Percentiles rank a stretch among this genome's conserved stretches.
Evolutionary conservation across 2,888 invertebrate species (phyloP).

Genomic region (Nezara viridula): DNA sequence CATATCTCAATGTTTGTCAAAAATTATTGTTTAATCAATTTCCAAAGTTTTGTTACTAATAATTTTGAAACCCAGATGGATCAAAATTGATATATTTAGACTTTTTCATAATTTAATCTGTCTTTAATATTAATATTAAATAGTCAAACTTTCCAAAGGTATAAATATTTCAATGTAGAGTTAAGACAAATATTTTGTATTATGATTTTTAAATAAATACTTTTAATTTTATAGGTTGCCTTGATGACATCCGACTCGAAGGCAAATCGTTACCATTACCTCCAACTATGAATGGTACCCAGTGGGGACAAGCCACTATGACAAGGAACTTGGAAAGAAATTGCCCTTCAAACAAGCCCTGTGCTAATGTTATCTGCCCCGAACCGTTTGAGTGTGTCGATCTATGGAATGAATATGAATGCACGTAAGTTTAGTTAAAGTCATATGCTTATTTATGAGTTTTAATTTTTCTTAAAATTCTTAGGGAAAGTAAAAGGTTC

Average conservation of each 20-base stretch:
- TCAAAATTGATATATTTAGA: too few relatives aligned
- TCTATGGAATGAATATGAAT: constrained; percentile 98
- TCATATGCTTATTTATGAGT: not conserved
- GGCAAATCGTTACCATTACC: constrained; percentile 95
- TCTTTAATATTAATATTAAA: not conserved
- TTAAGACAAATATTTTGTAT: not conserved
- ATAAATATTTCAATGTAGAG: not conserved
- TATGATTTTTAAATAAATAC: not conserved
- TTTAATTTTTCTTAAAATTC: not conserved
- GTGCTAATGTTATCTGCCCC: constrained; percentile 93
- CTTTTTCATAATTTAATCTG: not conserved
- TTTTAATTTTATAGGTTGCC: constrained; percentile 75
- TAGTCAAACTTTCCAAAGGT: not conserved
- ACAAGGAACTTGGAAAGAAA: constrained; percentile 90
- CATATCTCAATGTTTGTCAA: too few relatives aligned
- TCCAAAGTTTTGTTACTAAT: too few relatives aligned
- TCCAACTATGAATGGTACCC: constrained; percentile 94
- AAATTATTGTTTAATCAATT: too few relatives aligned
- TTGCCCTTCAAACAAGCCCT: constrained; percentile 95
- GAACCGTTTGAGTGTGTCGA: constrained; percentile 95
- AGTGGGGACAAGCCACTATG: constrained; percentile 96
- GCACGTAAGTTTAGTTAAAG: constrained; percentile 85
- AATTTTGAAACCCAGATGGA: too few relatives aligned
- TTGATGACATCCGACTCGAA: constrained; percentile 89
- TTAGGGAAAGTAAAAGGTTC: not conserved